Base-by-base conservation (phyloP, 2,113 vertebrate genomes). In the Suncus etruscus region DNA sequence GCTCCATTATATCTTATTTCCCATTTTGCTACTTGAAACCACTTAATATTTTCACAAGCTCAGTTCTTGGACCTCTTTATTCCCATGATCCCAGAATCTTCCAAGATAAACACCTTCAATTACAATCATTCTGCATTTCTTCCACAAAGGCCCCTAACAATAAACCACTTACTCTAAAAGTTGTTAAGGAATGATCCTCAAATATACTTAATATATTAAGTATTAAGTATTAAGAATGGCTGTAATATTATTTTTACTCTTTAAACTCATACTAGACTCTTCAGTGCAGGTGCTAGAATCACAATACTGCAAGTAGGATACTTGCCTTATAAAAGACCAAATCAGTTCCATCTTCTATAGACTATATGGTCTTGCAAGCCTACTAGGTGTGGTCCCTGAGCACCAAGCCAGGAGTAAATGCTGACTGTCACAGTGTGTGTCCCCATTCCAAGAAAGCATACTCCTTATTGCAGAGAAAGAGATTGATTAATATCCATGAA, bases 131-230 rank as follows among this genome's bases (percentile, higher is more conserved):
- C 61, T 69, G 89, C 31, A 50, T 70, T 47, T 91, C 39, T 77
- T 91, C 87, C 89, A 73, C 94, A 90, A 66, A 94, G 92, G 93
- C 83, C 85, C 90, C 68, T 86, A 94, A 87, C 93, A 94, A 94
- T 94, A 96, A 95, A 92, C 89, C 91, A n/a, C 12, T 32, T 82
- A 11, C 45, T 92, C 74, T 91, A 85, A 63, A 79, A 4, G 2
- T 73, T 73, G 61, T 18, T 89, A 75, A 84, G 93, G 31, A 94
- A 63, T 63, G 80, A 79, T 31, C 92, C 87, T 91, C 86, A 79
- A 50, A 79, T 63, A 58, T 66, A 32, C 31, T 95, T 81, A 22
- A 10, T n/a, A n/a, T n/a, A n/a, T n/a, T n/a, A n/a, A n/a, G n/a
- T n/a, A n/a, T n/a, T n/a, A n/a, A n/a, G n/a, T n/a, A n/a, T n/a